Conservation (phyloP, 2,113 vertebrate species). For the Xiphorhynchus elegans region DNA sequence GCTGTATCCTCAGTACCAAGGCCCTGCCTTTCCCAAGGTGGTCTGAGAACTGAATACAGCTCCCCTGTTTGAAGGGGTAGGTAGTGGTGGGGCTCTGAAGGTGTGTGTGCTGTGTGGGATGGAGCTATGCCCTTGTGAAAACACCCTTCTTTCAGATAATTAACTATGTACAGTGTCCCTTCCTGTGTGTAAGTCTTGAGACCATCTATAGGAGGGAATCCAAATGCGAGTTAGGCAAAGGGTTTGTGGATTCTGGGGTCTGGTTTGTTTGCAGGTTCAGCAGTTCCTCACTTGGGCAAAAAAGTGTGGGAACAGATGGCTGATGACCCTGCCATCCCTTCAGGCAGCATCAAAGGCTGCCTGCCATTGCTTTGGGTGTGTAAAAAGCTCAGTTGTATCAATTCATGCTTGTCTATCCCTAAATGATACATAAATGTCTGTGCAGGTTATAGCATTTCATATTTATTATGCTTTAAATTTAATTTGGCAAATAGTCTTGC, state of each 20-base stretch:
- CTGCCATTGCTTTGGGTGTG: background rate
- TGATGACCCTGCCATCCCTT: background rate
- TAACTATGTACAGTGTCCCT: background rate
- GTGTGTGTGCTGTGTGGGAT: background rate
- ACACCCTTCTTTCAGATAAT: fast-evolving
- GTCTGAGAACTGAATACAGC: background rate
- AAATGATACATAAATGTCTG: background rate
- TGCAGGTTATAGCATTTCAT: background rate
- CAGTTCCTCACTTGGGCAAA: background rate
- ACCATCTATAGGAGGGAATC: background rate
- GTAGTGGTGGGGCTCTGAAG: background rate
- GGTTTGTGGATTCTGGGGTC: background rate
- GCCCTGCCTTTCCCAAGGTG: background rate
- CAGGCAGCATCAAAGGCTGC: background rate
- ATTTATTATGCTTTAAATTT: background rate
- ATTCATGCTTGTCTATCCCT: background rate
- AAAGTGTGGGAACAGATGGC: background rate
- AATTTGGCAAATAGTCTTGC: background rate
- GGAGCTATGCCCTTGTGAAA: background rate
- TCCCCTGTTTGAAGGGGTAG: fast-evolving
- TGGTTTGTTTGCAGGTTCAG: background rate
- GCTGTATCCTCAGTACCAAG: background rate
- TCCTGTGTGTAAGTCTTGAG: background rate
- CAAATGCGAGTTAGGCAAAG: background rate
- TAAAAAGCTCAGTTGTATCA: background rate